These are phyloP conservation scores for Escarpia spicata DNA, from an alignment of 2,888 invertebrate species.

Conservation along the genomic window DNA sequence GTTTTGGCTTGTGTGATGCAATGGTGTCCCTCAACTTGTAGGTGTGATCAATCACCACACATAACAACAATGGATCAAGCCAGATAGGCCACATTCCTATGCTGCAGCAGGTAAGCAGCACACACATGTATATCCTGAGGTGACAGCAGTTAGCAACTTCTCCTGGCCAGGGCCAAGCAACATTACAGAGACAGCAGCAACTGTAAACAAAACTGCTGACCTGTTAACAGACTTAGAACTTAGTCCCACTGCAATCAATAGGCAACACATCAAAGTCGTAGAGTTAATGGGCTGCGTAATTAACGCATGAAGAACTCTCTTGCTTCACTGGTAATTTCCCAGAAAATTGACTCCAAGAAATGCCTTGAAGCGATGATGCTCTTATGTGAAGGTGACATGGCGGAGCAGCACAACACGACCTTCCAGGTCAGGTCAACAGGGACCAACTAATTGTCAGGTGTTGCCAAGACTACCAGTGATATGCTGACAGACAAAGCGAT, in stretches of 20 bases:
- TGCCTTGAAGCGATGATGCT: background rate
- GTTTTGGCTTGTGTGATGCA: too few species aligned
- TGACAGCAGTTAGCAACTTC: background rate
- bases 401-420: background rate
- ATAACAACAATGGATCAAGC: background rate
- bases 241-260: background rate
- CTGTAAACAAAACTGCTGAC: constrained; percentile 6
- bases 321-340: constrained; percentile 4
- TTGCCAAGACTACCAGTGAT: background rate
- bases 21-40: too few species aligned
- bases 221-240: background rate
- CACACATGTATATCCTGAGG: background rate
- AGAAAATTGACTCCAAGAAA: background rate
- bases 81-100: background rate
- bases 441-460: background rate
- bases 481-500: background rate
- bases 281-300: background rate
- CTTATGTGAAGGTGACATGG: background rate
- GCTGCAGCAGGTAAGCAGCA: background rate
- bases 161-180: background rate
- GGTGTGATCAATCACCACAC: too few species aligned
- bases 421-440: background rate
- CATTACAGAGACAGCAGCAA: background rate
- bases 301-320: background rate
- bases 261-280: background rate